Evolutionary conservation across 2,888 invertebrate genomes (phyloP), one percentile per base, ranked within the genome.

Genomic region (Odontomyia ornata): DNA sequence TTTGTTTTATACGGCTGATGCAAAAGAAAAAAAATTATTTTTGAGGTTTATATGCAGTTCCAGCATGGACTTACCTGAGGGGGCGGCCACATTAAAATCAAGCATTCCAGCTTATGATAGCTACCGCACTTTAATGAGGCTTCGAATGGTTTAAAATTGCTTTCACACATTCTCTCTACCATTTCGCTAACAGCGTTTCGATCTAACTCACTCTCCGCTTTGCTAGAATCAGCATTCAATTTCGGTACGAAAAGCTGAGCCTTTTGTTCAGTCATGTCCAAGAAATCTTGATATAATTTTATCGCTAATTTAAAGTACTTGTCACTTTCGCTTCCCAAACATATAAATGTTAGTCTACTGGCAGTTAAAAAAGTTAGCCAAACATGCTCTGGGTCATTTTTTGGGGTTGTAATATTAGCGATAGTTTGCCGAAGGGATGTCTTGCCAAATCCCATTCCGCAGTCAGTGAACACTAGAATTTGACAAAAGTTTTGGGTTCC

Each of bases 401-500:
- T 25, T 83, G 76, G 83, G 9, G 82, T 80, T 0, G 80, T 77
- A 56, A 83, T 82, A 69, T 78, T 81, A 77, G 87, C 86, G 46
- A 91, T 84, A 0, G 91, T 90, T 76, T 89, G 88, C 72, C 89
- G 88, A 2, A 93, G 84, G 0, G 92, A 92, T 81, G 91, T 90
- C 1, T 89, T 87, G 1, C 92, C 92, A 57, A 91, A 87, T 25
- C 94, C 94, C 36, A 91, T 88, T 79, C 91, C 91, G 25, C 94
- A 94, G 87, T 95, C 95, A 0, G 94, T 94, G 47, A 95, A 89
- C 43, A 94, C 84, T 30, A 95, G 88, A 25, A 93, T 91, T 88
- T 98, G 97, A 81, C 95, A 93, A 9, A 93, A 92, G 69, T 93
- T 94, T 80, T 94, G 92, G 79, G 92, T 92, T 4, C 97, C 97